Percentiles rank a stretch among this genome's conserved stretches.
These are phyloP conservation scores for Pteropus alecto DNA, from an alignment of 2,113 vertebrate genomes.

Conservation along the genomic window DNA sequence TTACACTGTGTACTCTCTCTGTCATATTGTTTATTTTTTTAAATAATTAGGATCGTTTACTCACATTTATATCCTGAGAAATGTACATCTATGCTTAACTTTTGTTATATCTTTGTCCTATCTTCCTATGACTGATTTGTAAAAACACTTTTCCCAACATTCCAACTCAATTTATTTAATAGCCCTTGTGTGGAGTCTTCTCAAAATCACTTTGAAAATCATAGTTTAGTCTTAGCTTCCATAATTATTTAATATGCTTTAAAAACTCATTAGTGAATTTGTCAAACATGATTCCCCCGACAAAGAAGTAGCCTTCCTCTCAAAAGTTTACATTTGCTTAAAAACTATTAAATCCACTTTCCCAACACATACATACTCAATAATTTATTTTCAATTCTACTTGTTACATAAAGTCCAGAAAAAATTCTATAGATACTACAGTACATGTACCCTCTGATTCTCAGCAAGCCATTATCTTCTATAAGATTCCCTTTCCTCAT, in stretches of 20 bases:
- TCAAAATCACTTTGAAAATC: conserved; percentile 8
- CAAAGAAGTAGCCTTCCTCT: background rate
- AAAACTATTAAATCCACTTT: background rate
- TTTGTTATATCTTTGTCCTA: background rate
- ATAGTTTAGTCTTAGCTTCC: background rate
- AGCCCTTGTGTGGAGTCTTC: background rate
- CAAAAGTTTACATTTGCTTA: background rate
- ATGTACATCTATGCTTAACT: background rate
- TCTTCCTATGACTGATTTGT: background rate
- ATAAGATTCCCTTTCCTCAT: conserved; percentile 33
- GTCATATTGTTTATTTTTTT: background rate
- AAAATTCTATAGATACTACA: background rate
- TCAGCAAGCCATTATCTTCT: conserved; percentile 1
- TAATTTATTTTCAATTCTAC: conserved; percentile 2
- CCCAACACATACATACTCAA: background rate
- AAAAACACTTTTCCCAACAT: conserved; percentile 8
- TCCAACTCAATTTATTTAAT: background rate
- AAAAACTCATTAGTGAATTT: background rate
- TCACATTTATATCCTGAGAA: background rate
- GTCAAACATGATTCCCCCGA: background rate
- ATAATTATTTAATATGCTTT: background rate
- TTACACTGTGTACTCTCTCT: background rate
- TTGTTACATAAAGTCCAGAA: background rate
- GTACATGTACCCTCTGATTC: background rate
- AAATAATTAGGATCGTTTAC: background rate